Conservation (phyloP, 2,888 invertebrate genomes). For the Leptinotarsa rubiginosa region DNA sequence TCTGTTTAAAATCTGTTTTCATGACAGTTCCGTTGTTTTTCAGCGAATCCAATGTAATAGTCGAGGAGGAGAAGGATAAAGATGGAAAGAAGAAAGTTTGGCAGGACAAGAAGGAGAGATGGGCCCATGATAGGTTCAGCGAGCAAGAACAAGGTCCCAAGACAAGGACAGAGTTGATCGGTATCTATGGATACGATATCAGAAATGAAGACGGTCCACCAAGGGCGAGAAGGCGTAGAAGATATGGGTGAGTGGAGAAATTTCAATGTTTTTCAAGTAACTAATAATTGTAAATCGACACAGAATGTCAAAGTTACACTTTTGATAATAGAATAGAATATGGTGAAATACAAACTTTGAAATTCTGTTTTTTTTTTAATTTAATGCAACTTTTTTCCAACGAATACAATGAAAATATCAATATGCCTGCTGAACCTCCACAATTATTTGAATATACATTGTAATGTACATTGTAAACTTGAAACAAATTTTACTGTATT, state of each 20-base stretch:
- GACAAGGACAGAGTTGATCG: conserved; percentile 83
- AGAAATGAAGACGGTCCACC: conserved; percentile 92
- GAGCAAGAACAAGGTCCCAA: conserved; percentile 88
- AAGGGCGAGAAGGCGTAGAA: conserved; percentile 83
- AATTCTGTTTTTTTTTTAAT: too few relatives aligned
- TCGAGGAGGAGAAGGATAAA: conserved; percentile 63
- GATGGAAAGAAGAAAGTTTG: conserved; percentile 65
- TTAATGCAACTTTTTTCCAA: too few relatives aligned
- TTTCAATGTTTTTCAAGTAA: neutral
- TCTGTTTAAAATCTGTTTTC: too few relatives aligned
- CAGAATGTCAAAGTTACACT: too few relatives aligned
- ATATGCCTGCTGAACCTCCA: too few relatives aligned
- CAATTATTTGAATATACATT: too few relatives aligned
- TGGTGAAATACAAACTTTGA: too few relatives aligned
- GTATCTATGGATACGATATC: conserved; percentile 94
- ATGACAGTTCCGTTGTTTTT: conserved; percentile 14
- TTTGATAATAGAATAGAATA: too few relatives aligned
- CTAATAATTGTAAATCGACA: neutral
- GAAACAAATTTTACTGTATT: too few relatives aligned
- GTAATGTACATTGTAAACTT: too few relatives aligned
- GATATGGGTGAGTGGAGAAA: conserved; percentile 78
- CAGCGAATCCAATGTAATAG: conserved; percentile 48
- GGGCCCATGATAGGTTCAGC: conserved; percentile 78
- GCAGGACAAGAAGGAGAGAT: conserved; percentile 65
- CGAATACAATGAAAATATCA: too few relatives aligned